phyloP scores from a whole-genome alignment of 2,113 vertebrate genomes.

The Strigops habroptila region DNA sequence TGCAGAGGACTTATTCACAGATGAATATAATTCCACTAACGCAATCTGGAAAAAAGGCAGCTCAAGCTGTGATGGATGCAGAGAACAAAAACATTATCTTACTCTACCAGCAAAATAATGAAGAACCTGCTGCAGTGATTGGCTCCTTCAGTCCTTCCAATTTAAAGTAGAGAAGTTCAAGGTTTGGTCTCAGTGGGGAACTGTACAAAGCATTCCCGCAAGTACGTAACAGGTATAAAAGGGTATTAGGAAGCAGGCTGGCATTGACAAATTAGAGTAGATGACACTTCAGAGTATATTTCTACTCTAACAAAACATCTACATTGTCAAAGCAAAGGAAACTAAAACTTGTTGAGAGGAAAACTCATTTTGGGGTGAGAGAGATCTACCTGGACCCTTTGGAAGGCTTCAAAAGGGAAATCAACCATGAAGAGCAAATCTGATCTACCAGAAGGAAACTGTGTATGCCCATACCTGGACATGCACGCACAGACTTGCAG shows the following conservation, averaged over 20 bases:
- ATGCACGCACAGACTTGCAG: neutral
- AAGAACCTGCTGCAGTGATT: neutral
- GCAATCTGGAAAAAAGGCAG: neutral
- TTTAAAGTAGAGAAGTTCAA: neutral
- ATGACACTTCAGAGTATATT: neutral
- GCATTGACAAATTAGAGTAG: neutral
- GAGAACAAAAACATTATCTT: neutral
- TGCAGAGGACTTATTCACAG: neutral
- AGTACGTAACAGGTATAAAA: neutral
- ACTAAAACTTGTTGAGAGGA: neutral
- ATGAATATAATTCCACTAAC: neutral
- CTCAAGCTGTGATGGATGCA: neutral
- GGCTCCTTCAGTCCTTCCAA: neutral
- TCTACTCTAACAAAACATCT: neutral
- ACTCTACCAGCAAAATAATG: neutral
- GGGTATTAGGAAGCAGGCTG: neutral
- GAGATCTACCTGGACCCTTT: neutral
- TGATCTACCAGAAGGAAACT: neutral
- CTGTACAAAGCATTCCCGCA: neutral
- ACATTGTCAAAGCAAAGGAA: neutral
- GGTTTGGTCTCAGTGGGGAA: neutral
- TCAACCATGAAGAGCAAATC: neutral
- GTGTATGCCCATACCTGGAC: neutral
- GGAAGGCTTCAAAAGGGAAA: neutral
- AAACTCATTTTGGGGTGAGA: neutral